Evolutionary conservation across 2,113 vertebrate species (phyloP), one percentile per base, ranked within the genome.

Genomic region (Nycticryphes semicollaris): DNA sequence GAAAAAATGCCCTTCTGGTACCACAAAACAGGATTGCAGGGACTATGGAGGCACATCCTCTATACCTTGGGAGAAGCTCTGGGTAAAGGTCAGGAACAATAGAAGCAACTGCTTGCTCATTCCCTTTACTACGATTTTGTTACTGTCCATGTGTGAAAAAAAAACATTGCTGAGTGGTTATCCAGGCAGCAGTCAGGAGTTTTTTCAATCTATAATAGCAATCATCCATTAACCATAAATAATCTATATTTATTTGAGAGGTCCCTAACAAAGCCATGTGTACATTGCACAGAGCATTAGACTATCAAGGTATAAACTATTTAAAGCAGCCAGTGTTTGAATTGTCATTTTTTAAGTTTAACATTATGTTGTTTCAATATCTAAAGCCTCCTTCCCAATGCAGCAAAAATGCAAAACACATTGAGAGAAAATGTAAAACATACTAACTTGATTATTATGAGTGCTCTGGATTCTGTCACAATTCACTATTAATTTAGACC

Each of bases 341-440:
- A 94, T 95, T 93, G 92, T 96, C 93, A 95, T 94, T 97, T 96
- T 94, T 96, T 69, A 96, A 95, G 93, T 96, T 95, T 79, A 95
- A 82, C 92, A 96, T 90, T 91, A 89, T 96, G 96, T 94, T 96
- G 87, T 95, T 96, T 84, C 96, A 94, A 81, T 95, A 96, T 93
- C 93, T 95, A 95, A 96, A 97, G 81, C 83, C 93, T 90, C 68
- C 80, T 96, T 97, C 94, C 72, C 94, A 94, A 79, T 79, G 85
- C 95, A 96, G 93, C 53, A 94, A 94, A 97, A 97, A 98, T 94
- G 92, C 94, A 95, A 96, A 97, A 97, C 97, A 97, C 95, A 97
- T 98, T 98, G 95, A 74, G 72, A 86, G 94, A 96, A 97, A 98
- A 97, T 95, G 80, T 91, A 97, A 97, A 97, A 96, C 97, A 98